Percentiles rank a stretch among this genome's conserved stretches.
Conservation (phyloP, 1,140 invertebrate genomes). For the Stratiolaelaps scimitus region DNA sequence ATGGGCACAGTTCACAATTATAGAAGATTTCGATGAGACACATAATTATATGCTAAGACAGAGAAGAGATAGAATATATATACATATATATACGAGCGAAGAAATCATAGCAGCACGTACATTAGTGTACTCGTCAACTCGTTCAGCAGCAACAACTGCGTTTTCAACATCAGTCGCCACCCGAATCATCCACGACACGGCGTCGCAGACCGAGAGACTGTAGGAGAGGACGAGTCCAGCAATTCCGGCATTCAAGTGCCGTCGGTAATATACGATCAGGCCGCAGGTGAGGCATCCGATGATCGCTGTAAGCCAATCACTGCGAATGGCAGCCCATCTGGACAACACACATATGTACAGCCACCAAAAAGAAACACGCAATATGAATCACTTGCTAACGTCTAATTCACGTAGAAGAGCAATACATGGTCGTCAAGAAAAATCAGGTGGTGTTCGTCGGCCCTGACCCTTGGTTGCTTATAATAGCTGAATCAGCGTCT, state of each 20-base stretch:
- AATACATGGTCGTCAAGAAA: too few species aligned
- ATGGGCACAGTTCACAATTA: slow-evolving; percentile 6
- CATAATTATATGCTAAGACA: too few species aligned
- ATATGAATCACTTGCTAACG: too few species aligned
- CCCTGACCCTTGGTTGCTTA: too few species aligned
- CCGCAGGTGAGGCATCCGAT: background rate
- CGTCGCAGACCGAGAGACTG: background rate
- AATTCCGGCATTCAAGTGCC: background rate
- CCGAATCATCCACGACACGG: slow-evolving; percentile 44
- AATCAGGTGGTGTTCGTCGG: too few species aligned
- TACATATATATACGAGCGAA: too few species aligned
- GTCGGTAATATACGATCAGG: slow-evolving; percentile 1
- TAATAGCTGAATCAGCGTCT: too few species aligned
- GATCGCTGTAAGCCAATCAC: background rate
- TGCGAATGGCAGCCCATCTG: slow-evolving; percentile 5
- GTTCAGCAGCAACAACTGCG: slow-evolving; percentile 51
- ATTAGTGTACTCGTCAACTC: slow-evolving; percentile 49
- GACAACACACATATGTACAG: background rate
- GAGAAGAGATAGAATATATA: too few species aligned
- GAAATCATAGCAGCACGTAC: slow-evolving; percentile 33
- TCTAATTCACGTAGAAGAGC: too few species aligned
- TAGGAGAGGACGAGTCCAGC: slow-evolving; percentile 5
- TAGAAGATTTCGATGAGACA: too few species aligned
- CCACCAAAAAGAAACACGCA: background rate
- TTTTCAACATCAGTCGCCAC: slow-evolving; percentile 50